A percentile compares a stretch with the other conserved stretches of the same genome.
Conservation (phyloP, 2,797 vertebrate species). For the Urophycis tenuis region DNA sequence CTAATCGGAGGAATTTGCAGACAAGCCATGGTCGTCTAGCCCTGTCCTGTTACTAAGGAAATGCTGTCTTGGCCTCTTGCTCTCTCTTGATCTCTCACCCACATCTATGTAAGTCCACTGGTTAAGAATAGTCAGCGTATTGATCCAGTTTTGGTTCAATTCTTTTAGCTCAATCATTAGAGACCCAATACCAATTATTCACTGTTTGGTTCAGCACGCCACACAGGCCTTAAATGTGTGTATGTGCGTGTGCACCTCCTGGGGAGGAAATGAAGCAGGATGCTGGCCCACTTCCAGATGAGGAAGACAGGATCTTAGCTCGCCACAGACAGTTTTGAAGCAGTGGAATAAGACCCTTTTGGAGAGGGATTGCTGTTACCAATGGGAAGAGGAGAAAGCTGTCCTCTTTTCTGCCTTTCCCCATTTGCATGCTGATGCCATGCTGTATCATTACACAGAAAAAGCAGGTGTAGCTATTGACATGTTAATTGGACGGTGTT, state of each 20-base stretch:
- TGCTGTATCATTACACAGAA: slow-evolving; percentile 41
- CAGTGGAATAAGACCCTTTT: slow-evolving; percentile 1
- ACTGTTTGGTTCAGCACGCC: not conserved
- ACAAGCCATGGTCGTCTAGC: slow-evolving; percentile 47
- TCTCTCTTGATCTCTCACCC: not conserved
- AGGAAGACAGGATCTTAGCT: slow-evolving; percentile 57
- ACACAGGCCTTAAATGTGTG: not conserved
- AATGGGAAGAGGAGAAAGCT: slow-evolving; percentile 19
- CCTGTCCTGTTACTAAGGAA: slow-evolving; percentile 41
- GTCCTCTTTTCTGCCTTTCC: slow-evolving; percentile 33
- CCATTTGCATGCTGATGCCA: slow-evolving; percentile 58
- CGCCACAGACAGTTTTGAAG: slow-evolving; percentile 27
- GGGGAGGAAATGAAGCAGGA: slow-evolving; percentile 46
- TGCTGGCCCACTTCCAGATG: slow-evolving; percentile 51
- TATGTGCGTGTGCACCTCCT: not conserved
- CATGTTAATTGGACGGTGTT: slow-evolving; percentile 48
- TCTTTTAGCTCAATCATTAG: not conserved
- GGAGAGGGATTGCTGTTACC: slow-evolving; percentile 40
- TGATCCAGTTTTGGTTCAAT: not conserved
- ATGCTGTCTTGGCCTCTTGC: not conserved
- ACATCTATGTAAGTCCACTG: not conserved
- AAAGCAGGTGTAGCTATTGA: slow-evolving; percentile 63
- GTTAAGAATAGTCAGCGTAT: not conserved
- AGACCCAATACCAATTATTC: not conserved
- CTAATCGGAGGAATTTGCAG: slow-evolving; percentile 57